Conservation (phyloP, 1,140 invertebrate genomes). For the Nilaparvata lugens region DNA sequence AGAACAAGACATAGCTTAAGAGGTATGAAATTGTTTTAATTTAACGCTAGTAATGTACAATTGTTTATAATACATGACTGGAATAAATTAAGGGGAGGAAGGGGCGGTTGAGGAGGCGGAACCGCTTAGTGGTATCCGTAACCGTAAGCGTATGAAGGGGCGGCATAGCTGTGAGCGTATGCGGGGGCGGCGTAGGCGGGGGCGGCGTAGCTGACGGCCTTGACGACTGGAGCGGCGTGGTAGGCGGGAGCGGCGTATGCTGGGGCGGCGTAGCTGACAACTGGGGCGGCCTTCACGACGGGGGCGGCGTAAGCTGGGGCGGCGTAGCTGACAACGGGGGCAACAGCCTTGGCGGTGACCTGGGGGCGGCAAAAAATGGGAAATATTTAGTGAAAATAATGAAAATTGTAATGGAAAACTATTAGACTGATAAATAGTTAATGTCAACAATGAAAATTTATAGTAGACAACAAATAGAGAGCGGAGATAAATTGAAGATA, state of each 20-base stretch:
- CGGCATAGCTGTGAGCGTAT: slow-evolving; percentile 7
- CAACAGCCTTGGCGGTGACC: slow-evolving; percentile 14
- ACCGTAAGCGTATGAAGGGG: slow-evolving; percentile 14
- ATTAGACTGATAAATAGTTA: too few relatives aligned
- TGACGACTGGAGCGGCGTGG: slow-evolving; percentile 21
- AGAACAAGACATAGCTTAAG: too few relatives aligned
- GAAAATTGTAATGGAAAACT: too few relatives aligned
- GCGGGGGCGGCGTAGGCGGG: slow-evolving; percentile 21
- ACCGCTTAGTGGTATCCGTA: slow-evolving; percentile 8
- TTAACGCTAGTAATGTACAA: neutral
- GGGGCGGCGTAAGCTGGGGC: slow-evolving; percentile 38
- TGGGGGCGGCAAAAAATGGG: too few relatives aligned
- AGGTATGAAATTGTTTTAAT: slow-evolving; percentile 1
- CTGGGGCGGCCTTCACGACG: slow-evolving; percentile 28
- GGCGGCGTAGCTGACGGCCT: slow-evolving; percentile 27
- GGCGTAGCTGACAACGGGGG: slow-evolving; percentile 18
- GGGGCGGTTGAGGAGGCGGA: neutral
- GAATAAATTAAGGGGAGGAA: neutral
- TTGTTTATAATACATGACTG: neutral
- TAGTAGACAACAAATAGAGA: too few relatives aligned
- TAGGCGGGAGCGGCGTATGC: slow-evolving; percentile 26
- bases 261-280: slow-evolving; percentile 23
- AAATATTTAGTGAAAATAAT: neutral
- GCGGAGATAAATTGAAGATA: too few relatives aligned
- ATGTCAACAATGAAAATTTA: too few relatives aligned